These are phyloP conservation scores for Caenorhabditis remanei DNA, from an alignment of 1,140 invertebrate species.

Conservation along the genomic window DNA sequence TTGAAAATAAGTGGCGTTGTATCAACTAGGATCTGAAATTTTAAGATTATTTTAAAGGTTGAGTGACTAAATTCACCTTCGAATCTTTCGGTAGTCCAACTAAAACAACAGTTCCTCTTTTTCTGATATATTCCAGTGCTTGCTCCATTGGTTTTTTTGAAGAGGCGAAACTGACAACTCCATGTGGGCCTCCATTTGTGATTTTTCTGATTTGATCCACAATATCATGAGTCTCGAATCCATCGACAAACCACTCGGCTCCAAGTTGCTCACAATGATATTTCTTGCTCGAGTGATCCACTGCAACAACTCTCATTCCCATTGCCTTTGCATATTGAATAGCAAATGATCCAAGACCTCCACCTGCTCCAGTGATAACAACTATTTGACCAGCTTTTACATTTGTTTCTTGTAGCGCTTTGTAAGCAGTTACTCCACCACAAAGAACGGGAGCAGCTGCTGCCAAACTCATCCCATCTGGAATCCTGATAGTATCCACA, in stretches of 20 bases:
- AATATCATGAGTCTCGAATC: conserved; percentile 49
- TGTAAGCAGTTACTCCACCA: conserved; percentile 66
- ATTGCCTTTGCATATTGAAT: conserved; percentile 69
- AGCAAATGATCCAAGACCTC: conserved; percentile 64
- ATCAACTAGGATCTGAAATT: conserved; percentile 38
- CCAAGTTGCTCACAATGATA: conserved; percentile 62
- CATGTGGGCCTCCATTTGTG: conserved; percentile 65
- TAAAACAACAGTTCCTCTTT: conserved; percentile 62
- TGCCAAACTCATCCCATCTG: conserved; percentile 50
- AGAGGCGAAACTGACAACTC: conserved; percentile 63
- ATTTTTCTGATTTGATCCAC: conserved; percentile 47
- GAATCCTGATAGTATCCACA: conserved; percentile 57
- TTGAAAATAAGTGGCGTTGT: conserved; percentile 50
- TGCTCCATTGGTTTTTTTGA: conserved; percentile 59
- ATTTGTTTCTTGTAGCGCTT: conserved; percentile 60
- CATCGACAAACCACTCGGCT: conserved; percentile 65
- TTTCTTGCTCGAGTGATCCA: conserved; percentile 61
- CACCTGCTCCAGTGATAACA: conserved; percentile 65
- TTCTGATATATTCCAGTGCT: conserved; percentile 62
- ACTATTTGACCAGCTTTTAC: conserved; percentile 61
- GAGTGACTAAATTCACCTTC: neutral
- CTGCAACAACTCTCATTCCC: conserved; percentile 63
- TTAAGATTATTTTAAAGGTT: neutral
- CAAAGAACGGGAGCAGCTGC: conserved; percentile 65
- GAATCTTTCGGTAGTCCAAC: conserved; percentile 62